Conservation (phyloP, 2,888 invertebrate species). For the Lamproptera curius region DNA sequence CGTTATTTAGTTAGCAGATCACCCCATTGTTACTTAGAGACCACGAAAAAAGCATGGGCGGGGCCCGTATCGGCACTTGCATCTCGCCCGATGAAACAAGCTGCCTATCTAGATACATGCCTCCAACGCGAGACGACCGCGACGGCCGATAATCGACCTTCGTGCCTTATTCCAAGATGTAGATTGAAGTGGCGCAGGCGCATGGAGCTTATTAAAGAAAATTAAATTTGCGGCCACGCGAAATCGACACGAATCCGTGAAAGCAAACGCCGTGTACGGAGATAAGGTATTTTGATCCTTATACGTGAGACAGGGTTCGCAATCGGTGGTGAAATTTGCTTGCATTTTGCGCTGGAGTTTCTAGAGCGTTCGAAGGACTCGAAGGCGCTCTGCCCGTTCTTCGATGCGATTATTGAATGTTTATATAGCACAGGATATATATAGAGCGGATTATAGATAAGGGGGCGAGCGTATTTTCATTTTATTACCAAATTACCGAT, state of each 20-base stretch:
- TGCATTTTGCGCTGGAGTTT: constrained; percentile 23
- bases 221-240: constrained; percentile 73
- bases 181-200: constrained; percentile 29
- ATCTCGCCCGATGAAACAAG: constrained; percentile 70
- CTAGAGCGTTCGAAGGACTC: constrained; percentile 34
- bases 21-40: constrained; percentile 73
- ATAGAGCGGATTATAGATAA: constrained; percentile 74
- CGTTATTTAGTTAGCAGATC: constrained; percentile 77
- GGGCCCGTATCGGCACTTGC: constrained; percentile 59
- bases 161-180: constrained; percentile 31
- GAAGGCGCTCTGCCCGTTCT: constrained; percentile 38
- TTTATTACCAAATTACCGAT: constrained; percentile 80
- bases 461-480: constrained; percentile 72
- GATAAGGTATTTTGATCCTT: constrained; percentile 48
- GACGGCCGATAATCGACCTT: constrained; percentile 32
- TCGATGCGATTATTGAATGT: constrained; percentile 41
- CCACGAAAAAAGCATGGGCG: constrained; percentile 77
- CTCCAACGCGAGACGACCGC: constrained; percentile 47
- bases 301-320: constrained; percentile 35
- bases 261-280: constrained; percentile 39
- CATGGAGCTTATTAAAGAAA: constrained; percentile 72
- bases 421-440: constrained; percentile 69
- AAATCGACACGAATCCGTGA: constrained; percentile 63
- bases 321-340: constrained; percentile 31
- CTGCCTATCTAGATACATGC: constrained; percentile 69